Conservation (phyloP, 2,888 invertebrate species). For the Dugesia japonica region DNA sequence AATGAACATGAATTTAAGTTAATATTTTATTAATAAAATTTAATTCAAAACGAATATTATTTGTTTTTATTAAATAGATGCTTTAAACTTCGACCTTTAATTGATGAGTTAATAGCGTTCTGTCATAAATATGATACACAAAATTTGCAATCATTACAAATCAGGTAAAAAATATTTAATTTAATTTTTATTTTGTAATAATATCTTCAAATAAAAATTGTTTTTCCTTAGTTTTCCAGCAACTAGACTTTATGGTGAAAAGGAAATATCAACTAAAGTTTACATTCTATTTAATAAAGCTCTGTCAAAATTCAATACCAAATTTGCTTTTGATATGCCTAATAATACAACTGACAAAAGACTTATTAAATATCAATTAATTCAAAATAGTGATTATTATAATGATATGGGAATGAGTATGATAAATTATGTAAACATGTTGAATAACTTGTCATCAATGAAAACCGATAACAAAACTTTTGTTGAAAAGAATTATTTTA, state of each 20-base stretch:
- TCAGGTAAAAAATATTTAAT: too few relatives aligned
- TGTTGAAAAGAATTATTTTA: too few relatives aligned
- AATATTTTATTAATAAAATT: too few relatives aligned
- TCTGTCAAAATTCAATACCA: background rate
- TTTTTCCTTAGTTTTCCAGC: background rate
- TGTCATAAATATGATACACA: too few relatives aligned
- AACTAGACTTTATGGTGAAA: background rate
- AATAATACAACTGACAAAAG: background rate
- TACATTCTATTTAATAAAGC: background rate
- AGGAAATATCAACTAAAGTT: background rate
- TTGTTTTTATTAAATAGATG: too few relatives aligned
- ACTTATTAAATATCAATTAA: background rate
- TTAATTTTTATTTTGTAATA: too few relatives aligned
- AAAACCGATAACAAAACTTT: background rate
- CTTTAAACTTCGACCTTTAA: too few relatives aligned
- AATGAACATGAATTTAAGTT: too few relatives aligned
- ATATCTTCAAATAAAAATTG: too few relatives aligned
- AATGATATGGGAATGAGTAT: constrained; percentile 1
- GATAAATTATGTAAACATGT: background rate
- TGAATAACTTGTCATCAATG: background rate
- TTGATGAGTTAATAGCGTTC: too few relatives aligned
- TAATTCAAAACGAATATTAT: too few relatives aligned
- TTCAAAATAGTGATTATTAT: background rate
- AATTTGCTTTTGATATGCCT: background rate
- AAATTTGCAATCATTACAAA: too few relatives aligned